Evolutionary conservation across 2,113 vertebrate genomes (phyloP).

Genomic region (Ranitomeya variabilis): DNA sequence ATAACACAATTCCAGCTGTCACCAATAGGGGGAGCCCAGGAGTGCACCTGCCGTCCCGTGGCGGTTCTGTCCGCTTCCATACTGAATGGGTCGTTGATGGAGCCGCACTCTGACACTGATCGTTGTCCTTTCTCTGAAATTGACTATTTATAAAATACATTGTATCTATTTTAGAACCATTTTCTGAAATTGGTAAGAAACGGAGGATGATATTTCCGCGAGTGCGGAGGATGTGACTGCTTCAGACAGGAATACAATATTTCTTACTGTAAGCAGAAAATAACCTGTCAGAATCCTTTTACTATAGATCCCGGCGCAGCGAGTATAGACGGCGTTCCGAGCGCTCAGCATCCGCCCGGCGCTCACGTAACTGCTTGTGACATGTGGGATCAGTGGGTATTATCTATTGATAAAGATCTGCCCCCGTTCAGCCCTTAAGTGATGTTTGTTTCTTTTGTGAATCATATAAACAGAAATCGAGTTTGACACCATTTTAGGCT

Average conservation of each 20-base stretch:
- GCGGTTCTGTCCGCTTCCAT: too few relatives aligned
- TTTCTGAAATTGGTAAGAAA: background rate
- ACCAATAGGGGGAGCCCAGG: too few relatives aligned
- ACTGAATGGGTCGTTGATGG: too few relatives aligned
- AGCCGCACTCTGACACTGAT: too few relatives aligned
- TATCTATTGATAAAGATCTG: constrained; percentile 57
- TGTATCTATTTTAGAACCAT: background rate
- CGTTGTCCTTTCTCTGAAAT: too few relatives aligned
- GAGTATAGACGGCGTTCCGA: constrained; percentile 4
- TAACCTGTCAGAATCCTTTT: constrained; percentile 24
- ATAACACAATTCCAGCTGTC: too few relatives aligned
- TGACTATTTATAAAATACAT: background rate
- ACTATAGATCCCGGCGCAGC: background rate
- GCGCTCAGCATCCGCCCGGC: background rate
- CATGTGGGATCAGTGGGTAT: constrained; percentile 40
- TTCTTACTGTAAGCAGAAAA: constrained; percentile 8
- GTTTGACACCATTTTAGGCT: constrained; percentile 51
- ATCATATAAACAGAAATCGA: constrained; percentile 43
- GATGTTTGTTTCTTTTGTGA: constrained; percentile 49
- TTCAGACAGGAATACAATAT: background rate
- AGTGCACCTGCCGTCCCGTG: too few relatives aligned
- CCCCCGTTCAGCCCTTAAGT: constrained; percentile 47
- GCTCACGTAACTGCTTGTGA: constrained; percentile 30
- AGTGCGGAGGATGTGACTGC: background rate
- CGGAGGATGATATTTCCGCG: background rate